Conservation (phyloP, 53 echinoderm and acorn worm genomes). For the Luidia sarsii region DNA sequence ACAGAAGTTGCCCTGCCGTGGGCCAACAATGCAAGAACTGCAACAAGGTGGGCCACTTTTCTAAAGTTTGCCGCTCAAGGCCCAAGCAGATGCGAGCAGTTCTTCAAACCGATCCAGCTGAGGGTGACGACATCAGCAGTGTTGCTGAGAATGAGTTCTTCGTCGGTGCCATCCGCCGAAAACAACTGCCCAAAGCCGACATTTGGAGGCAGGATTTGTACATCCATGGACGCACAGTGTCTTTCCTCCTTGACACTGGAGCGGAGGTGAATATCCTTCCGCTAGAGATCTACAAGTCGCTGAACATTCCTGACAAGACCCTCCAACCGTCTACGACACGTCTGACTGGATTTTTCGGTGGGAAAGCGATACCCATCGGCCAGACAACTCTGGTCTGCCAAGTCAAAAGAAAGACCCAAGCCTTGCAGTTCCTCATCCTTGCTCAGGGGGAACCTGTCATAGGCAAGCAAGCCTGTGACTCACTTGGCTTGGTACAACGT, state of each 20-base stretch:
- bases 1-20: conserved; percentile 2
- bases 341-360: conserved; percentile 27
- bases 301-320: conserved; percentile 3
- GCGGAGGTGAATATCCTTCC: conserved; percentile 34
- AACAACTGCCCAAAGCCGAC: background rate
- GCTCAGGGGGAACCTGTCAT: background rate
- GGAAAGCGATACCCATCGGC: conserved; percentile 18
- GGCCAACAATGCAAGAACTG: conserved; percentile 4
- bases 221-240: conserved; percentile 6
- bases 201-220: conserved; percentile 15
- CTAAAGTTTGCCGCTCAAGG: conserved; percentile 10
- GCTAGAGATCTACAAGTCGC: background rate
- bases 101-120: too few species aligned
- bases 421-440: conserved; percentile 1
- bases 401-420: conserved; percentile 16
- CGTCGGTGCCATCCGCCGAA: too few species aligned
- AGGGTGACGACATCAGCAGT: too few species aligned
- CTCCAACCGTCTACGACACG: conserved; percentile 1
- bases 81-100: background rate
- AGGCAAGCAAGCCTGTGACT: conserved; percentile 8
- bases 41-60: conserved; percentile 22
- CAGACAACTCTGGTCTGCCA: conserved; percentile 1
- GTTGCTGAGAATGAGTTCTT: too few species aligned
- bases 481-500: background rate
- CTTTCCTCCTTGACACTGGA: conserved; percentile 31